A percentile compares a stretch with the other conserved stretches of the same genome.
These are phyloP conservation scores for Siniperca obscura DNA, from an alignment of 2,797 vertebrate genomes.

Conservation along the genomic window DNA sequence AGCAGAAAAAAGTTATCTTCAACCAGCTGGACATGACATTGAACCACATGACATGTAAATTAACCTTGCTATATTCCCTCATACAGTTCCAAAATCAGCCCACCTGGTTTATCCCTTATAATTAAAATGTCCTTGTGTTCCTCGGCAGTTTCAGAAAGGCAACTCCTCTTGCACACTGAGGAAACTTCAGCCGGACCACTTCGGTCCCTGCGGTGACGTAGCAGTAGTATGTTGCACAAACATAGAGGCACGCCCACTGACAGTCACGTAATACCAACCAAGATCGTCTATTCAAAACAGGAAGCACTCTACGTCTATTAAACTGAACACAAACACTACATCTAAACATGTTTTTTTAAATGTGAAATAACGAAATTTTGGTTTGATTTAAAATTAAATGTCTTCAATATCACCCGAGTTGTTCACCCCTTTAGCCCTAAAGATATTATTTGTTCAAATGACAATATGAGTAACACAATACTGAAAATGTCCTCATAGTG, in stretches of 20 bases:
- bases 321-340: background rate
- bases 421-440: background rate
- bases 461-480: background rate
- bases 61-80: background rate
- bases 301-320: background rate
- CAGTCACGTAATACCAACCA: background rate
- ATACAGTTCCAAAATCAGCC: background rate
- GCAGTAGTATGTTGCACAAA: slow-evolving; percentile 37
- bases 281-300: slow-evolving; percentile 36
- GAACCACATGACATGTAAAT: background rate
- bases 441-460: background rate
- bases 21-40: background rate
- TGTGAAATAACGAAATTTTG: background rate
- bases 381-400: background rate
- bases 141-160: background rate
- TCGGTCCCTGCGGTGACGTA: slow-evolving; percentile 31
- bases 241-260: slow-evolving; percentile 27
- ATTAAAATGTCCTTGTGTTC: background rate
- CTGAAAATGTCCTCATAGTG: background rate
- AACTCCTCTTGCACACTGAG: background rate
- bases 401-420: background rate
- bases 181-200: slow-evolving; percentile 9
- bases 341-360: background rate
- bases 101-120: slow-evolving; percentile 19
- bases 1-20: background rate